phyloP scores from a whole-genome alignment of 2,113 vertebrate genomes.

The Elgaria multicarinata region DNA sequence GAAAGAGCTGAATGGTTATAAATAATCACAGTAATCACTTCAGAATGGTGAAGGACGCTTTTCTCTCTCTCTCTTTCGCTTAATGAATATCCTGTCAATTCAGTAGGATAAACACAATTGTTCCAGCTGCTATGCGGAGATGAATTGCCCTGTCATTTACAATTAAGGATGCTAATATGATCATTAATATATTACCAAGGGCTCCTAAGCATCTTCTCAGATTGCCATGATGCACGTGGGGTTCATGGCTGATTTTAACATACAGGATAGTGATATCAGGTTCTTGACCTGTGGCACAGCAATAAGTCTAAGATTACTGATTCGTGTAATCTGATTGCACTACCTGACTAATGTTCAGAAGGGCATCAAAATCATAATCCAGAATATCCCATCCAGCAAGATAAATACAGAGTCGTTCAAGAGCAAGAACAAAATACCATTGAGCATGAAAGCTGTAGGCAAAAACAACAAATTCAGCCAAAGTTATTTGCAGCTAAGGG shows the following conservation, averaged over 20 bases:
- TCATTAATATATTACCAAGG: constrained; percentile 39
- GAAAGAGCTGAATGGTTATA: background rate
- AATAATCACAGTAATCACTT: constrained; percentile 15
- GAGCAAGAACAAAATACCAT: background rate
- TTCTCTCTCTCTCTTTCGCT: background rate
- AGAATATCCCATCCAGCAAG: background rate
- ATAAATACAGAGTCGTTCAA: background rate
- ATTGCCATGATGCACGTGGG: accelerated
- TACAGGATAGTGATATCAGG: background rate
- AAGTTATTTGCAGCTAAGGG: background rate
- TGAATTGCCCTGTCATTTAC: constrained; percentile 56
- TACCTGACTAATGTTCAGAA: background rate
- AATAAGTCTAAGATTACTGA: background rate
- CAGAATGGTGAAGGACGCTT: background rate
- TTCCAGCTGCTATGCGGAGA: constrained; percentile 42
- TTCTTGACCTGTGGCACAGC: background rate
- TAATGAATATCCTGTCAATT: constrained; percentile 61
- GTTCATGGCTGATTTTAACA: background rate
- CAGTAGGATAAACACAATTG: constrained; percentile 41
- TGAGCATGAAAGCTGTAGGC: background rate
- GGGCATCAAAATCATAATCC: background rate
- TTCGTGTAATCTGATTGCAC: too few relatives aligned
- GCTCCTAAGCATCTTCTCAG: constrained; percentile 24
- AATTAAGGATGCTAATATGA: constrained; percentile 50
- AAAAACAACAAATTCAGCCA: background rate